Evolutionary conservation across 2,797 vertebrate species (phyloP), one percentile per base, ranked within the genome.

Genomic region (Cossypha niveicapilla): DNA sequence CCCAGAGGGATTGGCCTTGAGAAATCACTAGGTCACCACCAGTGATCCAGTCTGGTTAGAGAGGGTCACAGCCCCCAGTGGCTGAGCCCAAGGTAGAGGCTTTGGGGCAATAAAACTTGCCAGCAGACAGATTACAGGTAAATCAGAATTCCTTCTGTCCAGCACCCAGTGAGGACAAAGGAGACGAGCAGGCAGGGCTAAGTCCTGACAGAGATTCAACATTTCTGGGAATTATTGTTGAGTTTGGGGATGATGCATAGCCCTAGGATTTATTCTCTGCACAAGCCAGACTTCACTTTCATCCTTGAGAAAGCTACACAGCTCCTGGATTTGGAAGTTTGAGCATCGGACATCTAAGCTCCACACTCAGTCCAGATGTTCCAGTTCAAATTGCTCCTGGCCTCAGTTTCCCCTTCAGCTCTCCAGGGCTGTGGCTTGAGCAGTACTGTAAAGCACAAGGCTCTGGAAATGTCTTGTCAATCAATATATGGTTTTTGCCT

Each of bases 21-120:
- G 75, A 80, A 91, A 83, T 74, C 62, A 83, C 23, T 34, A 35
- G 82, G 82, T 83, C 68, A 65, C 15, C 72, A 77, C 14, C 53
- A 63, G 63, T 34, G 61, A 80, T 48, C 13, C 61, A 61, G 37
- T 10, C 12, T 63, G 53, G 41, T 37, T 66, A 41, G 54, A 45
- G 75, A 62, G 6, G 4, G 65, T 28, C 65, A 25, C 37, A 86
- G 53, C 6, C 13, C 8, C 19, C 61, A 61, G 34, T 18, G 61
- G 30, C 72, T 77, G 48, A 68, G 39, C 30, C 67, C n/a, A 37
- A 28, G 35, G 17, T 19, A 58, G 13, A 32, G n/a, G n/a, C 3
- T 65, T 90, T 65, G 0, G 2, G 48, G 53, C 18, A 56, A 30
- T 71, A 61, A 74, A 76, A 71, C 7, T 37, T 72, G 15, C 5